Conservation (phyloP, 2,888 invertebrate species). For the Lutraria lutraria region DNA sequence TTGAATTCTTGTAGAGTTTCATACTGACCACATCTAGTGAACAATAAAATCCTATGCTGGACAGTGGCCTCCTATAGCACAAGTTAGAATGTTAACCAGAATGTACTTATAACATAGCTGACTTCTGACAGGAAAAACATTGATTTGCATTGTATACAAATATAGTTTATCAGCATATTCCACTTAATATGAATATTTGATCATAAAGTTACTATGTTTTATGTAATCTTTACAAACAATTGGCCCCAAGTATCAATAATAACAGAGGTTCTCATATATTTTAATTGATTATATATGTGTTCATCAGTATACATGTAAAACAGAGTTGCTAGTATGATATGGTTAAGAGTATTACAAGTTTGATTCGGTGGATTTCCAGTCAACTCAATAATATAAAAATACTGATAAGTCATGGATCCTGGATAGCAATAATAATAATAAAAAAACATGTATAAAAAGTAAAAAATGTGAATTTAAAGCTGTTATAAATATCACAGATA, state of each 20-base stretch:
- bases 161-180: no score
- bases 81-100: no score
- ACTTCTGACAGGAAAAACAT: no score
- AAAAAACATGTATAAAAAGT: background rate
- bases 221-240: background rate
- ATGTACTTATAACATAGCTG: no score
- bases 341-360: background rate
- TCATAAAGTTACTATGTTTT: background rate
- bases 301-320: background rate
- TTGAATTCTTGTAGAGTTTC: no score
- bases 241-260: background rate
- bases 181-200: no score
- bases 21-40: no score
- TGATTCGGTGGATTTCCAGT: background rate
- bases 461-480: conserved; percentile 8
- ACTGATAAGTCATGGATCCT: background rate
- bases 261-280: background rate
- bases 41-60: no score
- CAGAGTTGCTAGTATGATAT: background rate
- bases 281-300: background rate
- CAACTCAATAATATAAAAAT: background rate
- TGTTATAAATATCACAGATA: conserved; percentile 7
- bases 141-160: no score
- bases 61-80: no score
- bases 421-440: background rate